Evolutionary conservation across 2,797 vertebrate species (phyloP).

Genomic region (Antennarius maculatus): DNA sequence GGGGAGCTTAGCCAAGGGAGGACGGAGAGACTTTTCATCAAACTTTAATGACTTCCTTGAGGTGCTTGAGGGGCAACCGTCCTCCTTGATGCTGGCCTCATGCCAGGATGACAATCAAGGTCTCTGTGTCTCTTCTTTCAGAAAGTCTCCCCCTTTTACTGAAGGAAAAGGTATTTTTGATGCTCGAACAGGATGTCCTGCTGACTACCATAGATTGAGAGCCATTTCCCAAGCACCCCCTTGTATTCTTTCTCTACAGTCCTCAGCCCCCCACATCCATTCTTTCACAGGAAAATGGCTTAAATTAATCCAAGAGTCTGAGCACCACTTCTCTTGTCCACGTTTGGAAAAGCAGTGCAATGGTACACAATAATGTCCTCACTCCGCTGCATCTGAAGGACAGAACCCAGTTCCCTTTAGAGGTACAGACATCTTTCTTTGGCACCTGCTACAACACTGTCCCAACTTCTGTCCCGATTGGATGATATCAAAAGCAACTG

Average conservation of each 20-base stretch:
- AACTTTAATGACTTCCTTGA: constrained; percentile 79
- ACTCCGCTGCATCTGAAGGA: too few species aligned
- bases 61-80: constrained; percentile 63
- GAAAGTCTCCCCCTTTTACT: constrained; percentile 81
- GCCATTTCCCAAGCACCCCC: constrained; percentile 42
- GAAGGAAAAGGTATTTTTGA: constrained; percentile 80
- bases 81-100: constrained; percentile 78
- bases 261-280: constrained; percentile 15
- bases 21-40: constrained; percentile 61
- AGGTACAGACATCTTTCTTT: too few species aligned
- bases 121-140: constrained; percentile 81
- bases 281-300: constrained; percentile 51
- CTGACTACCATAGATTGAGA: constrained; percentile 81
- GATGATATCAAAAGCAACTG: too few species aligned
- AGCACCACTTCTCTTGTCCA: constrained; percentile 43
- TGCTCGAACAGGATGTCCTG: constrained; percentile 88
- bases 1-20: constrained; percentile 27
- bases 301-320: constrained; percentile 51
- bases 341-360: constrained; percentile 28
- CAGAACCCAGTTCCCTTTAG: too few species aligned
- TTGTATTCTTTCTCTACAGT: constrained; percentile 44
- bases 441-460: too few species aligned
- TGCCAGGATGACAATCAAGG: constrained; percentile 88
- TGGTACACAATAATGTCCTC: not conserved
- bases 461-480: too few species aligned